Evolutionary conservation across 2,888 invertebrate species (phyloP), one percentile per base, ranked within the genome.

Genomic region (Hetaerina titia): DNA sequence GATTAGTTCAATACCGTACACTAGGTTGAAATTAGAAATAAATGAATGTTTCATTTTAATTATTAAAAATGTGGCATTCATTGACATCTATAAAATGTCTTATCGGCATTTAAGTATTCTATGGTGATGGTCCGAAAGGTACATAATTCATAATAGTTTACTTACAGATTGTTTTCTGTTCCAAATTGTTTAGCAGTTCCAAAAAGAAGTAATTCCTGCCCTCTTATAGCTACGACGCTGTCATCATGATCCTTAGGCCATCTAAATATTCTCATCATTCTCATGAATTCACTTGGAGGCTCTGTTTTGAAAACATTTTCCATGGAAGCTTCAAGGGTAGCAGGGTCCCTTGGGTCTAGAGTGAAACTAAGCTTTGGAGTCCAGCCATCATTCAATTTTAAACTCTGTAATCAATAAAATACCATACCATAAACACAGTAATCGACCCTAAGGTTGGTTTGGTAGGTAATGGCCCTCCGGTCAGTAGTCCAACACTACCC

Each of bases 221-320:
- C 90, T 63, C 90, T 25, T 64, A 90, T 64, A 45, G 64, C 90
- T 22, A 90, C 64, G 4, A 64, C 60, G 45, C 45, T 31, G 63
- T 90, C 90, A 22, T 90, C 90, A 22, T 31, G 17, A 4, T 64
- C 90, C 60, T 45, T 45, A 45, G 90, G 90, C 90, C 90, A 90
- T 25, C 90, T 90, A 45, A 90, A 90, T 64, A 90, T 63, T 45
- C 90, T 90, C 2, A 45, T 31, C n/a, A 45, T 17, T 60, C 45
- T 63, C 31, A 90, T n/a, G 64, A 64, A 90, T 5, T 17, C 17
- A 69, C 90, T 64, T 19, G 90, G 90, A 9, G 90, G 64, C 11
- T 90, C 90, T 19, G 90, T 45, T 22, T 45, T 15, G 64, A 60
- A 63, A 31, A 45, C 22, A 31, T 15, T 31, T 64, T 90, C 64